Percentiles rank a stretch among this genome's conserved stretches.
Evolutionary conservation across 2,888 invertebrate species (phyloP).

Genomic region (Hyalella azteca): DNA sequence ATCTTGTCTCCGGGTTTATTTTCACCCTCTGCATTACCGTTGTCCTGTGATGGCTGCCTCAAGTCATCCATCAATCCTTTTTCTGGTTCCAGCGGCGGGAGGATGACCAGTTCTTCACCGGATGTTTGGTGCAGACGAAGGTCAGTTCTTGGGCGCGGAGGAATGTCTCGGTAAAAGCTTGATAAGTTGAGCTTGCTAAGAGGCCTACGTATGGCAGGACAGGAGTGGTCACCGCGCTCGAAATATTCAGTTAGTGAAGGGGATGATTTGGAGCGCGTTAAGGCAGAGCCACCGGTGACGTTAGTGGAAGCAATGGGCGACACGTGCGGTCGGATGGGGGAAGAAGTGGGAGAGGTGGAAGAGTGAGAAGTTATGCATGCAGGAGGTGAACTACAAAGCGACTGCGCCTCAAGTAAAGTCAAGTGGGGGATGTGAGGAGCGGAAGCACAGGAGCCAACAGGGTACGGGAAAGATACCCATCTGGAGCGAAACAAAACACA

Average conservation of each 20-base stretch:
- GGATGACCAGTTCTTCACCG: background rate
- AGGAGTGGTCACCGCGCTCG: background rate
- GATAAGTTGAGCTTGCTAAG: background rate
- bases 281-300: background rate
- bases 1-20: too few relatives aligned
- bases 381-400: conserved; percentile 2
- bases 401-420: conserved; percentile 13
- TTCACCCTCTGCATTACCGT: too few relatives aligned
- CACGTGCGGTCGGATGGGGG: conserved; percentile 12
- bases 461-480: conserved; percentile 16
- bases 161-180: background rate
- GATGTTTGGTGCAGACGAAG: background rate
- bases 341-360: background rate
- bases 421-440: conserved; percentile 9
- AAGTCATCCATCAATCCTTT: too few relatives aligned
- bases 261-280: conserved; percentile 10
- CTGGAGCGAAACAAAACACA: conserved; percentile 31
- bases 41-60: too few relatives aligned
- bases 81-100: background rate
- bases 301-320: background rate
- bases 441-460: conserved; percentile 25
- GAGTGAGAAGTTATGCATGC: background rate
- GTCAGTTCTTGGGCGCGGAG: background rate
- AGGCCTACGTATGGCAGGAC: background rate
- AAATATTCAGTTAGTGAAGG: conserved; percentile 27